phyloP scores from a whole-genome alignment of 2,888 invertebrate species.

The Drosophila quasianomalipes region DNA sequence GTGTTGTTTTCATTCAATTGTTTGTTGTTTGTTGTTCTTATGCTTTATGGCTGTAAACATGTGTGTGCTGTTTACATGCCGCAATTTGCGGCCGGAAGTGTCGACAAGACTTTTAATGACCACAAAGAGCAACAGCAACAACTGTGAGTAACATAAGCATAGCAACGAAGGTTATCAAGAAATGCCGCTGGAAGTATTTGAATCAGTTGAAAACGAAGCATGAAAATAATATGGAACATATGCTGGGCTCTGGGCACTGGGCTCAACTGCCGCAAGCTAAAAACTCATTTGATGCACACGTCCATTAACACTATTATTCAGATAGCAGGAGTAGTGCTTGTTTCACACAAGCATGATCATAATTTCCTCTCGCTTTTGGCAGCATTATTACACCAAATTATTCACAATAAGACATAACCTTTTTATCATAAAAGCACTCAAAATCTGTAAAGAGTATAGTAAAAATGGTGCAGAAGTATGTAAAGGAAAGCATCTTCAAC shows the following conservation, averaged over 20 bases:
- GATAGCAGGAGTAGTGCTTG: neutral
- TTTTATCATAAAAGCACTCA: no score
- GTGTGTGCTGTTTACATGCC: conserved; percentile 68
- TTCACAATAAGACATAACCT: neutral
- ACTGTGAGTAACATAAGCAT: conserved; percentile 26
- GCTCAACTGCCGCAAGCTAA: neutral
- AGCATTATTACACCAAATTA: neutral
- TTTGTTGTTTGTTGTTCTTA: conserved; percentile 29
- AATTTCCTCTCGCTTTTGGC: conserved; percentile 12
- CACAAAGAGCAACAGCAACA: conserved; percentile 49
- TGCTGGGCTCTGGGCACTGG: neutral
- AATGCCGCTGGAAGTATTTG: neutral
- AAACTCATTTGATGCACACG: neutral
- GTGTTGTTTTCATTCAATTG: conserved; percentile 30
- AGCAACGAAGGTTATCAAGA: conserved; percentile 29
- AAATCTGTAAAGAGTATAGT: neutral
- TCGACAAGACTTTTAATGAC: conserved; percentile 67
- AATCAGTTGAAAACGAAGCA: conserved; percentile 4
- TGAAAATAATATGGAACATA: neutral
- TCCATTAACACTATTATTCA: neutral
- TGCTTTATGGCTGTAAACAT: conserved; percentile 63
- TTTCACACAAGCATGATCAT: neutral
- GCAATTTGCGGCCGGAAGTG: conserved; percentile 69
- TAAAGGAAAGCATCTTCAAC: neutral
- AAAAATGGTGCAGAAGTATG: neutral